Evolutionary conservation across 2,113 vertebrate genomes (phyloP), one percentile per base, ranked within the genome.

Genomic region (Cygnus buccinator): DNA sequence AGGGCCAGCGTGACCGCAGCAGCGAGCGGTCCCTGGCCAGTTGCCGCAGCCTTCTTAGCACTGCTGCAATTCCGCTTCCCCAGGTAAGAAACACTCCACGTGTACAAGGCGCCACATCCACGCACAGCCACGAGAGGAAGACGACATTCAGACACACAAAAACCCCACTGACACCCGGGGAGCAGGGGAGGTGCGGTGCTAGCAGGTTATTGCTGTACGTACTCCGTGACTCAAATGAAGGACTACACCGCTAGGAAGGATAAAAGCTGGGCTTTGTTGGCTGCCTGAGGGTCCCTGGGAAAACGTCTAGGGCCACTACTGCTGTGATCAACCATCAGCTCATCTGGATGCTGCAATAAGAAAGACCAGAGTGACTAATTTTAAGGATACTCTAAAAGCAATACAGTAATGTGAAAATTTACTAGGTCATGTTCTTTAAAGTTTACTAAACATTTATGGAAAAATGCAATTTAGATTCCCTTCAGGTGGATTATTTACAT

Each of bases 401-500:
- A 54, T 11, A 70, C 59, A 74, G 41, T 43, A 63, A 58, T 2
- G 18, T 73, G 67, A 74, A 79, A 68, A 91, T 68, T 13, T 4
- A 33, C 19, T n/a, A 52, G 65, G 41, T 73, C 73, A 23, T 29
- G 61, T 58, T 90, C 73, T 87, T 94, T 84, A 77, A 67, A 57
- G 74, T 84, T 71, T 71, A 84, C 65, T 57, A 46, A 84, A 87
- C n/a, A 50, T 33, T 80, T 55, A 86, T 37, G 66, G 93, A 57
- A 89, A 87, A 74, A 66, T 41, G 54, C 54, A 62, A 21, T 59
- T 86, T 59, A 18, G 41, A 29, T 59, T 87, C 71, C 82, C 59
- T 79, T 91, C 84, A 82, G 57, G 33, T 6, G 9, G 62, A 65
- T 89, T 73, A 77, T 70, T 91, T 71, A 80, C n/a, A 22, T 91